Evolutionary conservation across 2,113 vertebrate species (phyloP), one percentile per base, ranked within the genome.

Genomic region (Chaetura pelagica): DNA sequence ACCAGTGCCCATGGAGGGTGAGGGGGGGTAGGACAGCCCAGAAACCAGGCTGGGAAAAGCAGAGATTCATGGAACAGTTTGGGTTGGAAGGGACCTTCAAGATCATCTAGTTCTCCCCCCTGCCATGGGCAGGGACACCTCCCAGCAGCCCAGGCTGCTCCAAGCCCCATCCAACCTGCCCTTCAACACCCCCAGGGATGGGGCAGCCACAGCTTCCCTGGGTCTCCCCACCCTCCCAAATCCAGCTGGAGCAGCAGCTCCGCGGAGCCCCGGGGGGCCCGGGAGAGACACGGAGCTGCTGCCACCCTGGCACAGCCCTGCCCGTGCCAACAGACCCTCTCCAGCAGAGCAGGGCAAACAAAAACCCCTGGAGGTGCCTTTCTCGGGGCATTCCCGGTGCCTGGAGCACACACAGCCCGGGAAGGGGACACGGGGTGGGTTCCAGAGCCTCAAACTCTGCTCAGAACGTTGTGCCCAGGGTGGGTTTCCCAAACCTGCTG

Each of bases 271-370:
- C 38, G 8, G 10, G 38, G 38, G 38, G 38, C 38, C 38, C 3
- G 30, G 55, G 62, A 58, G 22, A 40, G 14, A 34, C 57, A 4
- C 20, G 0, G 52, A 35, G 63, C 12, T 4, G 52, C 61, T 7
- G 27, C n/a, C 24, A 5, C 15, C 27, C 42, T 4, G 11, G 67
- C 27, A 22, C 3, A 3, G 35, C 27, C 16, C 42, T 22, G 30
- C 16, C 35, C 6, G 27, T 14, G 35, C 42, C 22, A 1, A n/a
- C 49, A 34, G 16, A 57, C 22, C 38, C 30, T 34, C 67, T 12
- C 30, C 1, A 4, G 30, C 3, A 3, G 35, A 0, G 26, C 16
- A 1, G 38, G 17, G 42, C 16, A 57, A 27, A 12, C 18, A 42
- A 35, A 16, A 30, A 13, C 7, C 20, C 10, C 15, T 5, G 32